Base-by-base conservation (phyloP, 1,140 invertebrate species). In the Brachionus calyciflorus region DNA sequence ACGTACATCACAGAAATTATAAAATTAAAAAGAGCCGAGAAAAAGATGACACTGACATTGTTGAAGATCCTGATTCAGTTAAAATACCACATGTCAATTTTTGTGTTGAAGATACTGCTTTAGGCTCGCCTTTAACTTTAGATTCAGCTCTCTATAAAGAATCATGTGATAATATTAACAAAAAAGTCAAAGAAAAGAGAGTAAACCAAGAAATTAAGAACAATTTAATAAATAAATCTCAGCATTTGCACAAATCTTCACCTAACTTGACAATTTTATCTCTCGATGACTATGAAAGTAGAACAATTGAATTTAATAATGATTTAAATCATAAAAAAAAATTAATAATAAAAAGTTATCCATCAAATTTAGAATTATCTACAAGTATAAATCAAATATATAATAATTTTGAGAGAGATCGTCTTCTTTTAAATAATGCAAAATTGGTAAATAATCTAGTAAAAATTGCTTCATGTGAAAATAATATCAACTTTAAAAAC, bases 331-430 rank as follows among this genome's bases (percentile, higher is more conserved):
- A 10, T 44, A 37, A 44, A 65, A 65, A 21, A 14, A 65, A 44
- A 6, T 14, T 46, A 5, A 24, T 65, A 24, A 24, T 2, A 10
- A 65, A 41, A 21, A 65, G 24, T 24, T 65, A 44, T 65, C 41
- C 60, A 9, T 65, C 60, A 30, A 65, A 44, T 41, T 40, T 65
- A 17, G 60, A 65, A 44, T 44, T 65, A n/a, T 65, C 55, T 17
- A 33, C 55, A 3, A 37, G 37, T 17, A 17, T 17, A 4, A 28
- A 60, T 9, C 55, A 60, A 37, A 60, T 60, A 37, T 60, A 37
- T 40, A 60, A 60, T n/a, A n/a, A 60, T 40, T 30, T 60, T 37
- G 37, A 28, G 6, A 12, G 37, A 9, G 30, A 60, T n/a, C 12
- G 37, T 40, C 37, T 60, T 6, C 17, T 60, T 60, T 40, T 60